Conservation (phyloP, 2,888 invertebrate genomes). For the Aleiodes alternator region DNA sequence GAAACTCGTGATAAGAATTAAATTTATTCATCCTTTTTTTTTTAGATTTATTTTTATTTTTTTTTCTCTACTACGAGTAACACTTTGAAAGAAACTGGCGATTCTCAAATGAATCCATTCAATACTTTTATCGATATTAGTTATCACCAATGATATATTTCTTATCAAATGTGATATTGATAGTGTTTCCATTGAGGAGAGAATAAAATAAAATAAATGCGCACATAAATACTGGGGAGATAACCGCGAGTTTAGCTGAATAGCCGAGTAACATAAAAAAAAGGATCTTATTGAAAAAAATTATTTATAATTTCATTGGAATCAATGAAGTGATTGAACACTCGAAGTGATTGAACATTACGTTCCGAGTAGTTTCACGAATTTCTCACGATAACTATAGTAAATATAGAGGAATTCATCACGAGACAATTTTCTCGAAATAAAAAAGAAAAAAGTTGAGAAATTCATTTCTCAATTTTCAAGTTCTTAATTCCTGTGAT, state of each 20-base stretch:
- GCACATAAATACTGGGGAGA: conserved; percentile 10
- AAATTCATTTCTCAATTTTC: too few relatives aligned
- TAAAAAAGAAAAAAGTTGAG: too few relatives aligned
- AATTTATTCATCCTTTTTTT: conserved; percentile 10
- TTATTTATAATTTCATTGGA: neutral
- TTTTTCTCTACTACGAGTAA: neutral
- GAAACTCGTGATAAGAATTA: conserved; percentile 18
- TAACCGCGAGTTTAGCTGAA: neutral
- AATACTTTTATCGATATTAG: conserved; percentile 20
- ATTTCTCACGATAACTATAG: too few relatives aligned
- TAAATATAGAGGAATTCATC: too few relatives aligned
- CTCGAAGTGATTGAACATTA: too few relatives aligned
- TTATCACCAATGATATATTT: conserved; percentile 8
- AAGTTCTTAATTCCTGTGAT: too few relatives aligned
- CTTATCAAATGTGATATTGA: conserved; percentile 20
- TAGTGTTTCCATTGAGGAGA: neutral
- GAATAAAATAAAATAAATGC: conserved; percentile 21
- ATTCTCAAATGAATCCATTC: conserved; percentile 21
- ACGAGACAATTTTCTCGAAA: too few relatives aligned
- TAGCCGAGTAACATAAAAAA: neutral
- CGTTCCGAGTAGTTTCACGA: too few relatives aligned
- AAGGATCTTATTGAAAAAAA: too few relatives aligned
- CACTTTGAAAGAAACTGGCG: conserved; percentile 1
- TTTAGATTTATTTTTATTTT: too few relatives aligned
- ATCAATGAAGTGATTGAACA: neutral